Evolutionary conservation across 2,888 invertebrate genomes (phyloP), one percentile per base, ranked within the genome.

Genomic region (Anoncus sp.): DNA sequence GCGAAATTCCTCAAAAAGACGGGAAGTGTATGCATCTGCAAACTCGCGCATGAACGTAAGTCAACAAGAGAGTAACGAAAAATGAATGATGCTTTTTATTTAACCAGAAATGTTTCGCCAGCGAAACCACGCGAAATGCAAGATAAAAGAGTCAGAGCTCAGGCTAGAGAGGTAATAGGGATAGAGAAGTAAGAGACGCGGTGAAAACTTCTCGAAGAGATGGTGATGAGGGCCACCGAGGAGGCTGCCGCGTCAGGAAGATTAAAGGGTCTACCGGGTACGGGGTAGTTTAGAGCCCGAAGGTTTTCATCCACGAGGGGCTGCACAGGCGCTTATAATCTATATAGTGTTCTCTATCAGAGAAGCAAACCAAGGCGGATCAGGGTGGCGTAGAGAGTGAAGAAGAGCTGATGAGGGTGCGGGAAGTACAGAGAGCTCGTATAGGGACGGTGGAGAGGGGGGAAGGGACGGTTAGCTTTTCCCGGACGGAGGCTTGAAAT

Each of bases 401-500:
- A 60, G 66, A 67, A 51, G 60, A 79, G 65, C 60, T 53, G 74
- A 76, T 43, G 65, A 65, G 70, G 69, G 63, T 73, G 63, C 53
- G 69, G 24, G 55, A 72, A 60, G 38, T 35, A 51, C 12, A 55
- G 62, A 47, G 75, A 40, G 60, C 24, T 43, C 62, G 45, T 47
- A 62, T 31, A 63, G 71, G 62, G 75, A 67, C 47, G 82, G 43
- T 43, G 74, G 59, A 47, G 78, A 22, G 40, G 40, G 16, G 66
- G n/a, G 59, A 76, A 77, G 84, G 83, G 83, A 86, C 85, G 85
- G 87, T 85, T 88, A 87, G 87, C 86, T 87, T 86, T 87, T 85
- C 84, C 85, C 85, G 86, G 86, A 85, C 87, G 86, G 85, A 84
- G 86, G 85, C 85, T 85, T 75, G 85, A 87, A 89, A 90, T 90